phyloP scores from a whole-genome alignment of 1,140 invertebrate genomes.

The Zaprionus gabonicus region DNA sequence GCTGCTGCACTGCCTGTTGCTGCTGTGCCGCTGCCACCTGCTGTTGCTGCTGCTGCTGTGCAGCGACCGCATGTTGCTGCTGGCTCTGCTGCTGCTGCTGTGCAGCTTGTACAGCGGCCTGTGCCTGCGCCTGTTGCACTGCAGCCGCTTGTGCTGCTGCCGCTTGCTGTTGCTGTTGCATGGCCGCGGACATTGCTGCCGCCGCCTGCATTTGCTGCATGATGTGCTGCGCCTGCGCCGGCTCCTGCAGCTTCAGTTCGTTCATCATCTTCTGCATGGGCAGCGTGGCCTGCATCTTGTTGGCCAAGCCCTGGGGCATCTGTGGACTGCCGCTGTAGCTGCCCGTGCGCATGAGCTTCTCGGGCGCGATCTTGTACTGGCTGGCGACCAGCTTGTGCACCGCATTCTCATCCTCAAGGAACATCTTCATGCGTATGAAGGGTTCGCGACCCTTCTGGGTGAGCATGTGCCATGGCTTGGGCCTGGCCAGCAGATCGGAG shows the following conservation, averaged over 20 bases:
- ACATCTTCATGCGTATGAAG: constrained; percentile 99
- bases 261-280: constrained; percentile 91
- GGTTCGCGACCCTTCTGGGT: constrained; percentile 98
- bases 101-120: constrained; percentile 86
- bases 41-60: constrained; percentile 87
- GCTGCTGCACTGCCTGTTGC: constrained; percentile 86
- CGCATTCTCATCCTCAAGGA: constrained; percentile 98
- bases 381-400: constrained; percentile 98
- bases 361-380: constrained; percentile 98
- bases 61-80: constrained; percentile 85
- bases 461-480: constrained; percentile 98
- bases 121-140: constrained; percentile 86
- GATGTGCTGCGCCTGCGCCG: constrained; percentile 89
- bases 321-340: constrained; percentile 94
- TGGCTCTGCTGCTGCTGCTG: constrained; percentile 85
- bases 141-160: constrained; percentile 85
- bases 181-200: constrained; percentile 85
- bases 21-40: constrained; percentile 78
- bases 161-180: constrained; percentile 86
- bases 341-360: constrained; percentile 97
- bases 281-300: constrained; percentile 87
- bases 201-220: constrained; percentile 87
- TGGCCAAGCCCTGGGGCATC: constrained; percentile 89
- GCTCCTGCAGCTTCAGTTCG: constrained; percentile 89
- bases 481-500: constrained; percentile 96